A percentile compares a stretch with the other conserved stretches of the same genome.
Evolutionary conservation across 2,113 vertebrate genomes (phyloP).

Genomic region (Protomyctophum bolini): DNA sequence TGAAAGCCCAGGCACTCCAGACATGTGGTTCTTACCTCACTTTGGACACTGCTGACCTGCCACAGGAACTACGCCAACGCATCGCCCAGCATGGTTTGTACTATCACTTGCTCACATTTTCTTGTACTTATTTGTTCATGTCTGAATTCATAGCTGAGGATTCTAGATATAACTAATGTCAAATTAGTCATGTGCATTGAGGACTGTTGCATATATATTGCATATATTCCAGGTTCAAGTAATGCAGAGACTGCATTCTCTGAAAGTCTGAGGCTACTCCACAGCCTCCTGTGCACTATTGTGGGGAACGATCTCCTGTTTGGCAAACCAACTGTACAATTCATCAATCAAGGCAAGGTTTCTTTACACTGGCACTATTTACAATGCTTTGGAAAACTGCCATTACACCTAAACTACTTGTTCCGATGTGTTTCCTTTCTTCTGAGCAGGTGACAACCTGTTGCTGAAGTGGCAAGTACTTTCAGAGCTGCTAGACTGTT

Average conservation of each 20-base stretch:
- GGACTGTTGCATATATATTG: not conserved
- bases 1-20: slow-evolving; percentile 83
- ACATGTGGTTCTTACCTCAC: slow-evolving; percentile 81
- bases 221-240: slow-evolving; percentile 77
- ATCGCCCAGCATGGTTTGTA: slow-evolving; percentile 79
- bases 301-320: slow-evolving; percentile 79
- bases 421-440: not conserved
- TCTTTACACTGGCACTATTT: not conserved
- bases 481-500: slow-evolving; percentile 83
- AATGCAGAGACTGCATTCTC: slow-evolving; percentile 81
- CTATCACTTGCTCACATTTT: not conserved
- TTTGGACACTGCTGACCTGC: slow-evolving; percentile 75
- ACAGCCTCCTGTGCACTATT: slow-evolving; percentile 84
- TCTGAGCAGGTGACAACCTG: slow-evolving; percentile 83
- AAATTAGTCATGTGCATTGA: not conserved
- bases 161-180: not conserved
- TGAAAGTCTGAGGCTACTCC: slow-evolving; percentile 86
- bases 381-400: not conserved
- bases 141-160: not conserved
- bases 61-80: slow-evolving; percentile 64
- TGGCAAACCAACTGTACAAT: slow-evolving; percentile 65
- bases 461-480: slow-evolving; percentile 91
- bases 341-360: slow-evolving; percentile 82
- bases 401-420: not conserved
- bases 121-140: not conserved